phyloP scores from a whole-genome alignment of 2,113 vertebrate genomes.

The Calidris pugnax region DNA sequence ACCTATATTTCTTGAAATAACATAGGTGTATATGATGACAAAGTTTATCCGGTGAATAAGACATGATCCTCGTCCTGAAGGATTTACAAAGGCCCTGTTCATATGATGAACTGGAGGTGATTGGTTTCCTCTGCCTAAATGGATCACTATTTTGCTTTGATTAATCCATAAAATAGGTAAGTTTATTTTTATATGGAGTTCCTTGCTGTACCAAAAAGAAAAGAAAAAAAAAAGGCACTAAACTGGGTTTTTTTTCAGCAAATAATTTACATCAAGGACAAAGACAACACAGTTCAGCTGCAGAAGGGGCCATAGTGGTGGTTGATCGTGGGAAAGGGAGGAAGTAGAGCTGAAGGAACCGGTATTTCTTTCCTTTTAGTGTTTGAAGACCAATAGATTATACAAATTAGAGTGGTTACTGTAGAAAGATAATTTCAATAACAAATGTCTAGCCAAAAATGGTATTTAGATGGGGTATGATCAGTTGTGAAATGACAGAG shows the following conservation, averaged over 20 bases:
- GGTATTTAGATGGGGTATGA: background rate
- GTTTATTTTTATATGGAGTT: background rate
- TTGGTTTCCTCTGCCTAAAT: background rate
- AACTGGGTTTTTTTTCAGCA: rapidly evolving
- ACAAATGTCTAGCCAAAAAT: background rate
- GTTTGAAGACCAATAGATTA: background rate
- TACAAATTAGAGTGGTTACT: background rate
- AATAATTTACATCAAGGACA: background rate
- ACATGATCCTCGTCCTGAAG: background rate
- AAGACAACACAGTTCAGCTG: background rate
- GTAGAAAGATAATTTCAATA: background rate
- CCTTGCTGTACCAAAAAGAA: background rate
- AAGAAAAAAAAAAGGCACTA: background rate
- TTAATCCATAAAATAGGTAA: background rate
- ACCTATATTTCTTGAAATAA: conserved; percentile 31
- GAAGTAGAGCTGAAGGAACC: background rate
- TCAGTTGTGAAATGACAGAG: background rate
- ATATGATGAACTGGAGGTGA: background rate
- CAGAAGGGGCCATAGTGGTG: background rate
- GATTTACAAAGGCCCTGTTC: background rate
- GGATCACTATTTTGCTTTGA: background rate
- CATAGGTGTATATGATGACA: conserved; percentile 26
- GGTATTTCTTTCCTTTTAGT: background rate
- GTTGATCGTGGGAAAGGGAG: background rate
- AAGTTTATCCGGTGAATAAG: conserved; percentile 22